Percentiles rank a stretch among this genome's conserved stretches.
phyloP scores from a whole-genome alignment of 1,140 invertebrate species.

The Cydia amplana region DNA sequence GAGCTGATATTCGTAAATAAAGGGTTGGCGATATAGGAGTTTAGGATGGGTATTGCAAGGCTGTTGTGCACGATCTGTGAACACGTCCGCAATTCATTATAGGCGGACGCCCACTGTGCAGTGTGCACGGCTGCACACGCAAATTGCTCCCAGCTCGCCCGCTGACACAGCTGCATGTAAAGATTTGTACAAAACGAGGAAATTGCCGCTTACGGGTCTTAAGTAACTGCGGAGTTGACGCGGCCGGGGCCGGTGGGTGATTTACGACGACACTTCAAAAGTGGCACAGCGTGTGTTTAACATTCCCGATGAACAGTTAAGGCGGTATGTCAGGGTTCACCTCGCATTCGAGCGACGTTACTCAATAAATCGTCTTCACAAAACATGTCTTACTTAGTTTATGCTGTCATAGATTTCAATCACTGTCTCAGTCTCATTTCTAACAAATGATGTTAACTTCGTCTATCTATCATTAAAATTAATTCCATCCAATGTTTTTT shows the following conservation, averaged over 20 bases:
- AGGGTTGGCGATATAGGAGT: neutral
- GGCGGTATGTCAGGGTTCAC: slow-evolving; percentile 4
- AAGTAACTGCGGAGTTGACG: slow-evolving; percentile 51
- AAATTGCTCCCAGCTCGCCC: slow-evolving; percentile 59
- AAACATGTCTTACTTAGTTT: neutral
- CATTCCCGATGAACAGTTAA: slow-evolving; percentile 16
- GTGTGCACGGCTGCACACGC: slow-evolving; percentile 65
- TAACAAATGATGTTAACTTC: neutral
- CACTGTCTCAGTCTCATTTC: neutral
- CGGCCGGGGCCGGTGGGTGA: slow-evolving; percentile 32
- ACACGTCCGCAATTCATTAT: slow-evolving; percentile 57
- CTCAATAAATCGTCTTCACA: slow-evolving; percentile 2
- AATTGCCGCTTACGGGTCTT: slow-evolving; percentile 46
- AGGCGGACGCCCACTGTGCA: slow-evolving; percentile 59
- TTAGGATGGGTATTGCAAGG: slow-evolving; percentile 29
- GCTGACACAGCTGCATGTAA: slow-evolving; percentile 58
- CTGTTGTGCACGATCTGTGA: slow-evolving; percentile 43
- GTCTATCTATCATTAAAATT: neutral
- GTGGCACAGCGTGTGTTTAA: slow-evolving; percentile 17
- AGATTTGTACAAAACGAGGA: slow-evolving; percentile 55
- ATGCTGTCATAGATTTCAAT: neutral
- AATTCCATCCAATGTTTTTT: neutral
- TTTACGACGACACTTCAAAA: slow-evolving; percentile 43
- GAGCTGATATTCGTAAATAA: neutral
- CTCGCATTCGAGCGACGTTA: neutral